A percentile compares a stretch with the other conserved stretches of the same genome.
These are phyloP conservation scores for Caenorhabditis brenneri DNA, from an alignment of 1,140 invertebrate species.

Conservation along the genomic window DNA sequence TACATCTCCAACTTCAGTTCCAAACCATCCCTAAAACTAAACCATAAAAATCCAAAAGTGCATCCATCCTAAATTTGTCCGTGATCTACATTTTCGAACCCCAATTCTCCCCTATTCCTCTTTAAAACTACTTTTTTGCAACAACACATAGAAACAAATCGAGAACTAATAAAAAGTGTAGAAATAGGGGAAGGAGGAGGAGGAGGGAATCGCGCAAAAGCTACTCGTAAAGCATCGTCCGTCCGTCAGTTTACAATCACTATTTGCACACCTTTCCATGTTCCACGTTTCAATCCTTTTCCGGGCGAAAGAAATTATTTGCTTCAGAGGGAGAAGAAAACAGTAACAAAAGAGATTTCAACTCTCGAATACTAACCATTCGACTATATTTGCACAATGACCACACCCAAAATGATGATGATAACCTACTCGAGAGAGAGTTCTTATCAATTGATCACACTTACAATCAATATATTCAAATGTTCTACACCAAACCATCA, in stretches of 20 bases:
- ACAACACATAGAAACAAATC: no score
- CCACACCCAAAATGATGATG: not conserved
- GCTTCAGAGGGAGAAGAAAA: not conserved
- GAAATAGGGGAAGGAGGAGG: no score
- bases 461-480: not conserved
- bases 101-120: no score
- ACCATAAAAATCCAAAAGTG: no score
- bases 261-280: conserved; percentile 28
- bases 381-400: not conserved
- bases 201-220: not conserved
- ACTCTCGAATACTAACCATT: not conserved
- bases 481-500: not conserved
- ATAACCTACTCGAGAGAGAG: not conserved
- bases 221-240: conserved; percentile 1
- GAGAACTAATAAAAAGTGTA: conserved; percentile 1
- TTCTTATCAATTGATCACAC: not conserved
- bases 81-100: not conserved
- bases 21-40: no score
- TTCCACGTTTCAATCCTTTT: conserved; percentile 14
- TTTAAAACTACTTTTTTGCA: not conserved
- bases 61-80: not conserved
- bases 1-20: no score
- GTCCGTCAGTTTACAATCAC: not conserved
- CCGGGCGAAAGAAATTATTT: not conserved
- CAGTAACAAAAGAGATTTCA: not conserved